Evolutionary conservation across 2,113 vertebrate genomes (phyloP), one percentile per base, ranked within the genome.

Genomic region (Spilogale gracilis): DNA sequence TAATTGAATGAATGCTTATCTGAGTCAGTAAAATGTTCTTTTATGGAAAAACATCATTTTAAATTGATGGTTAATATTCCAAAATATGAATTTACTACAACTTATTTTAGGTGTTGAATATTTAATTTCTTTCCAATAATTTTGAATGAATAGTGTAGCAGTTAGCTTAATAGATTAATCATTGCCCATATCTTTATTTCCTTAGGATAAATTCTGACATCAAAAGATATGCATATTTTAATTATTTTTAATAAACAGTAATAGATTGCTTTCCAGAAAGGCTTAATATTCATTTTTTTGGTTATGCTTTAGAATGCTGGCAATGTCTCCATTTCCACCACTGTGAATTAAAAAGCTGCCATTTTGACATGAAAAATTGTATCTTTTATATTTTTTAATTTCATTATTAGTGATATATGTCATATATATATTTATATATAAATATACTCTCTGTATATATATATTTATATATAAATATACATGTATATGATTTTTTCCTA

Each of bases 161-260:
- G 14, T 79, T 91, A 79, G 48, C 25, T 91, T 90, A 21, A 65
- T 50, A 54, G 56, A 30, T 94, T 84, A 89, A 94, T 67, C 58
- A 79, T 61, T 84, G 27, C 18, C 30, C 10, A 56, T 74, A 48
- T 93, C 60, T 69, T 91, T 94, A 79, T 92, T 93, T 89, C 48
- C 78, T 97, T 88, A 93, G 43, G 67, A 45, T 91, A 93, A 80
- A 91, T 96, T 38, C 74, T 88, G 48, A 93, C 95, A 61, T 96
- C 87, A 91, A 91, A 83, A 69, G 17, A 12, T 63, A 93, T 69
- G 17, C 14, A 86, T 74, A 74, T 83, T 92, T 63, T 88, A 82
- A 91, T 76, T 93, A 58, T 82, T 83, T 95, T 97, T 86, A 85
- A 58, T 65, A 93, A 16, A 21, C 90, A 71, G 56, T 86, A 82